Evolutionary conservation across 1,140 invertebrate genomes (phyloP), one percentile per base, ranked within the genome.

Genomic region (Scylla paramamosain): DNA sequence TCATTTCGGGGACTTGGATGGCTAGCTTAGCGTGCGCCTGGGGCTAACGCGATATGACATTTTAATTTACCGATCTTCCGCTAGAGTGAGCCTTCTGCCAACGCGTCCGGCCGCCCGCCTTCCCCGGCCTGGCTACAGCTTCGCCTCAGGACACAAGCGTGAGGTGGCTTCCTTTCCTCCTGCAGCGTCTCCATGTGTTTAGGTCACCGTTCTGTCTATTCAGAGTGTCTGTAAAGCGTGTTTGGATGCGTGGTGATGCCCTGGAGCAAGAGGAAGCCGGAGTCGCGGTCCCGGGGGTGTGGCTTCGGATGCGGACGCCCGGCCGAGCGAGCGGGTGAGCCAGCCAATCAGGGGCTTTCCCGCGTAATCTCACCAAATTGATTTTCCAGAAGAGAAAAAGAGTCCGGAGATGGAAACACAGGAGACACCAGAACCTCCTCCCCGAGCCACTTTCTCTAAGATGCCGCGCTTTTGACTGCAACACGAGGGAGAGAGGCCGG

Each of bases 21-120:
- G 94, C 94, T 95, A 95, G 94, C 94, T 95, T 95, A 95, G 94
- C 94, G 94, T 95, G 94, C 94, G 94, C 90, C 94, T 95, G 94
- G 94, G 94, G 94, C 94, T 95, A 95, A 95, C 94, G 94, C 94
- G 94, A 95, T 95, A 95, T 95, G 94, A 95, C 94, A 95, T 95
- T 95, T 95, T 95, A 95, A 95, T 95, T 95, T 95, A 95, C 90
- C 89, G 90, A 92, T 92, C 94, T 95, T 95, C 94, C 94, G 59
- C 94, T 88, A 92, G 94, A 92, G 94, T 95, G 94, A 95, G 94
- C 94, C 94, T 95, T 92, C 94, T 95, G 94, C 90, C 94, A 95
- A 95, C 94, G 91, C 94, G 94, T 95, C 48, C 94, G 90, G 90
- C 31, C 39, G 14, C 20, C 4, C 20, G 31, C n/a, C 20, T 20